Evolutionary conservation across 2,888 invertebrate genomes (phyloP).

Genomic region (Tortricodes alternella): DNA sequence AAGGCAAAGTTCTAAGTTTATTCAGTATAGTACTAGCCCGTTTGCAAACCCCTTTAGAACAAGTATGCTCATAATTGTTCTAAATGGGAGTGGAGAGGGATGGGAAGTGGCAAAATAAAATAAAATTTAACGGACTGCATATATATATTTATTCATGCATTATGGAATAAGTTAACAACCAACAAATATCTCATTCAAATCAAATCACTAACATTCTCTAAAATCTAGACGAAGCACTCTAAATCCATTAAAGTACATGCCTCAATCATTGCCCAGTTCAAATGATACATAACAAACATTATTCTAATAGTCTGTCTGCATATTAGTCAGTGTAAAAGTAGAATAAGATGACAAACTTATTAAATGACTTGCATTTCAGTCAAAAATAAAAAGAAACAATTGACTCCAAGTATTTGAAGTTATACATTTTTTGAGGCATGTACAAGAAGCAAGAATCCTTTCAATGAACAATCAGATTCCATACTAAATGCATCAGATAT

Average conservation of each 20-base stretch:
- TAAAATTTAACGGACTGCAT: conserved; percentile 33
- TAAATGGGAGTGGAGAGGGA: no score
- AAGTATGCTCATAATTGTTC: no score
- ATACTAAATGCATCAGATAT: conserved; percentile 26
- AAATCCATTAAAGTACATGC: conserved; percentile 15
- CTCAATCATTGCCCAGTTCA: background rate
- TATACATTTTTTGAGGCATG: conserved; percentile 9
- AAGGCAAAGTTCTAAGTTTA: no score
- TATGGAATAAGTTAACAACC: conserved; percentile 36
- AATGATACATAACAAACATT: background rate
- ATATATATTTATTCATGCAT: conserved; percentile 39
- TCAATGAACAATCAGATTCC: conserved; percentile 1
- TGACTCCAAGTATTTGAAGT: no score
- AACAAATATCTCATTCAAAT: conserved; percentile 32
- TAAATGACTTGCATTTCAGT: background rate
- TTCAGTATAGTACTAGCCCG: no score
- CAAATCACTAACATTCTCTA: conserved; percentile 31
- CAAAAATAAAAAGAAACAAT: background rate
- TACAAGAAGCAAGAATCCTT: background rate
- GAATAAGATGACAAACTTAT: background rate
- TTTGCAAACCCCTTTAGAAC: no score
- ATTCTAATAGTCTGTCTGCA: background rate
- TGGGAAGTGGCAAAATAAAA: no score
- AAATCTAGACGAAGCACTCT: conserved; percentile 29
- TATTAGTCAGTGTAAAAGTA: background rate